phyloP scores from a whole-genome alignment of 1,140 invertebrate genomes.

The Mya arenaria region DNA sequence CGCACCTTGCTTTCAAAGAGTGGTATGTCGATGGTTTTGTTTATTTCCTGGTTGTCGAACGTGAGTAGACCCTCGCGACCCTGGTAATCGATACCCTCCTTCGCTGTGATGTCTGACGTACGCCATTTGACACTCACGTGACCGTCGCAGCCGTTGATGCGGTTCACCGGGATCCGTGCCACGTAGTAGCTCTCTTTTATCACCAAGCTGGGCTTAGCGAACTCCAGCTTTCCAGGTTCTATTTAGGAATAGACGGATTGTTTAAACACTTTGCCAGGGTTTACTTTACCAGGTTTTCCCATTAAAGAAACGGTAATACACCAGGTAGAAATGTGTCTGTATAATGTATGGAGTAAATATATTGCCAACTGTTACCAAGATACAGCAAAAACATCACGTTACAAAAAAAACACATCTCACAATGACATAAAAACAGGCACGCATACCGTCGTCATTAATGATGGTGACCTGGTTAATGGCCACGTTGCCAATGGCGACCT shows the following conservation, averaged over 20 bases:
- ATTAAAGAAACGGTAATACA: too few species aligned
- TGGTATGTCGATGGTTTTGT: slow-evolving; percentile 83
- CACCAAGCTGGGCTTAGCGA: slow-evolving; percentile 85
- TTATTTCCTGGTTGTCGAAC: slow-evolving; percentile 85
- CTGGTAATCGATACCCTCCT: slow-evolving; percentile 84
- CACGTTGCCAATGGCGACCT: slow-evolving; percentile 82
- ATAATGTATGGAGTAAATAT: too few species aligned
- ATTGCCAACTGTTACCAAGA: too few species aligned
- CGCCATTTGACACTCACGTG: slow-evolving; percentile 84
- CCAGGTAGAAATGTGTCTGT: too few species aligned
- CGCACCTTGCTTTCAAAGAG: slow-evolving; percentile 79
- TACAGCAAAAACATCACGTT: too few species aligned
- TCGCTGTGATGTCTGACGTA: slow-evolving; percentile 85
- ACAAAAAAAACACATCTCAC: not conserved
- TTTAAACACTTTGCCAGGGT: too few species aligned
- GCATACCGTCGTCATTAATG: slow-evolving; percentile 86
- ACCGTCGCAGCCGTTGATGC: slow-evolving; percentile 85
- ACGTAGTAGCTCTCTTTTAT: slow-evolving; percentile 85
- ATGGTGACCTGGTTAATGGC: slow-evolving; percentile 87
- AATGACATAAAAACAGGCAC: not conserved
- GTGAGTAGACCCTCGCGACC: slow-evolving; percentile 82
- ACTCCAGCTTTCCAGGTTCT: slow-evolving; percentile 86
- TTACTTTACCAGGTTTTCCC: too few species aligned
- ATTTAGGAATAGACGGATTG: not conserved
- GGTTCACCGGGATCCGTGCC: slow-evolving; percentile 83